A percentile compares a stretch with the other conserved stretches of the same genome.
Evolutionary conservation across 2,113 vertebrate genomes (phyloP).

Genomic region (Pterocles orientalis): DNA sequence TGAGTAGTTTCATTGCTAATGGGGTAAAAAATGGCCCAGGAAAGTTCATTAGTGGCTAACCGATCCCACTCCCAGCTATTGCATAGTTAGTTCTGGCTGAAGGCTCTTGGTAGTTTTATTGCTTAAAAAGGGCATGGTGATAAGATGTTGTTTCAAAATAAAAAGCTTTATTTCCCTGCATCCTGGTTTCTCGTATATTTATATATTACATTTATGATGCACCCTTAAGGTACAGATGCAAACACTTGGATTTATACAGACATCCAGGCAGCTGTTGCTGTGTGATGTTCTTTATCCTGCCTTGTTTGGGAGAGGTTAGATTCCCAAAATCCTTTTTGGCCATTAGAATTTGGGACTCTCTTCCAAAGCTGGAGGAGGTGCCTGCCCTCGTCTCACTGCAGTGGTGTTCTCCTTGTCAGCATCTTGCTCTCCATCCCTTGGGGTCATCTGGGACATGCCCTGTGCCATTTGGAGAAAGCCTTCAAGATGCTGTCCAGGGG

Average conservation of each 20-base stretch:
- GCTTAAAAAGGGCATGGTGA: background rate
- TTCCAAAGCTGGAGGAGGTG: background rate
- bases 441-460: background rate
- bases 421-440: accelerated
- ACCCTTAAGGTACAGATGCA: background rate
- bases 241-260: background rate
- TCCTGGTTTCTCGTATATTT: background rate
- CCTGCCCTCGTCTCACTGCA: background rate
- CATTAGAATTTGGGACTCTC: background rate
- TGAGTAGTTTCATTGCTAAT: background rate
- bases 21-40: background rate
- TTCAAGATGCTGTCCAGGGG: accelerated
- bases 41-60: constrained; percentile 10
- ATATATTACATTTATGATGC: background rate
- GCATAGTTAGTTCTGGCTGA: constrained; percentile 11
- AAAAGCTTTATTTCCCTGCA: background rate
- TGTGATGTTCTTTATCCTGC: background rate
- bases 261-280: background rate
- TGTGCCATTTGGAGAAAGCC: background rate
- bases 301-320: background rate
- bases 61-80: background rate
- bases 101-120: background rate
- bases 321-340: background rate
- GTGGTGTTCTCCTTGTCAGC: background rate
- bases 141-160: background rate